Evolutionary conservation across 2,797 vertebrate genomes (phyloP).

Genomic region (Pyrocephalus nanus): DNA sequence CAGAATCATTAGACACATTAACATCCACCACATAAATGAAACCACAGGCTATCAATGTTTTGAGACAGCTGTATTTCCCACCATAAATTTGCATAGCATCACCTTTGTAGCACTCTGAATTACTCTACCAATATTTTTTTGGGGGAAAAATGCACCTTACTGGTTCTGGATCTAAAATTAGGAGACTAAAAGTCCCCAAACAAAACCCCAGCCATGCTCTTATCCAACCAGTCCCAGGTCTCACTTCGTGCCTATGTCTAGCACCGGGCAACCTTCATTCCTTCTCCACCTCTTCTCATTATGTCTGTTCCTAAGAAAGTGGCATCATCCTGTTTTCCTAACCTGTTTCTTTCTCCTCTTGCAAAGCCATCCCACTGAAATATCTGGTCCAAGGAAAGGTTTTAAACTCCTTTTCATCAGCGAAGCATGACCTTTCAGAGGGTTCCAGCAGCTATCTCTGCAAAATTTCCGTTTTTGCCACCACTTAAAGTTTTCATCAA

Average conservation of each 20-base stretch:
- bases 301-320: not conserved
- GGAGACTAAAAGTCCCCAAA: not conserved
- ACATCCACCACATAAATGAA: conserved; percentile 69
- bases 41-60: conserved; percentile 69
- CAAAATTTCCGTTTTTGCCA: conserved; percentile 45
- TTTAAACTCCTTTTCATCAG: not conserved
- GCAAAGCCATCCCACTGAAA: not conserved
- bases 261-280: not conserved
- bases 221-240: not conserved
- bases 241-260: not conserved
- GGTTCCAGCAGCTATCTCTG: not conserved
- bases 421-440: not conserved
- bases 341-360: not conserved
- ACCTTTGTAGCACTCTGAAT: conserved; percentile 44
- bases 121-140: conserved; percentile 1
- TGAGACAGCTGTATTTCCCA: conserved; percentile 65
- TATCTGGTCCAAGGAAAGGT: not conserved
- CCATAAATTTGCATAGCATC: conserved; percentile 62
- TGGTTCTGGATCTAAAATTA: not conserved
- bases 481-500: conserved; percentile 48
- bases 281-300: not conserved
- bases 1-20: conserved; percentile 67
- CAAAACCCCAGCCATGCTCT: not conserved
- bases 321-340: not conserved
- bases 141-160: not conserved